Conservation (phyloP, 2,888 invertebrate genomes). For the Dexiosoma caninum region DNA sequence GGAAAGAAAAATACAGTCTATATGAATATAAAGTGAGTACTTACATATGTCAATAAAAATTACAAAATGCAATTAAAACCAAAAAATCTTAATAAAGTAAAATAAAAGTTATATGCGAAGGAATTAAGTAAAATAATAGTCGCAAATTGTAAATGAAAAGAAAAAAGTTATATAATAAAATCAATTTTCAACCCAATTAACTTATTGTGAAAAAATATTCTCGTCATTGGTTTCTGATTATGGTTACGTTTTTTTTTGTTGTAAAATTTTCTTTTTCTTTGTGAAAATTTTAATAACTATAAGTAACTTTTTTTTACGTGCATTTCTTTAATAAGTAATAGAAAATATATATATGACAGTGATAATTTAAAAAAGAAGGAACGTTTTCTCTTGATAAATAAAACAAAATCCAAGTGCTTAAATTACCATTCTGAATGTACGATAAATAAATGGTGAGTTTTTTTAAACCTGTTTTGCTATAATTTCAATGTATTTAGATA, state of each 20-base stretch:
- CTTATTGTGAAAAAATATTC: neutral
- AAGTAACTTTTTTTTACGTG: too few relatives aligned
- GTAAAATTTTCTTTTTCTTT: constrained; percentile 43
- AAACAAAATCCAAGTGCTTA: too few relatives aligned
- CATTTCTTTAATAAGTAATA: too few relatives aligned
- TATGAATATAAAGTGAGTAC: too few relatives aligned
- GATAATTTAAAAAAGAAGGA: too few relatives aligned
- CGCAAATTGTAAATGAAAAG: neutral
- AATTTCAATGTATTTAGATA: too few relatives aligned
- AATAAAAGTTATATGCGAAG: neutral
- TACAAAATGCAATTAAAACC: neutral
- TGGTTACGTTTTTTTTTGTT: too few relatives aligned
- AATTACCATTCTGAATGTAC: too few relatives aligned
- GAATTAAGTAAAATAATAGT: constrained; percentile 15
- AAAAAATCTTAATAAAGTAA: neutral
- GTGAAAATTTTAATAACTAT: constrained; percentile 47
- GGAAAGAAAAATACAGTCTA: neutral
- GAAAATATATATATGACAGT: too few relatives aligned
- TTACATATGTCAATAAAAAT: constrained; percentile 24
- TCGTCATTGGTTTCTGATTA: constrained; percentile 30
- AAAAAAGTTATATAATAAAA: constrained; percentile 58
- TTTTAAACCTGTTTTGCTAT: too few relatives aligned
- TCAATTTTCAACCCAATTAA: constrained; percentile 54
- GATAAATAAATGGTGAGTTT: too few relatives aligned
- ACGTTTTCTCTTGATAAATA: too few relatives aligned